phyloP scores from a whole-genome alignment of 2,888 invertebrate species.

The Lithophane socia region DNA sequence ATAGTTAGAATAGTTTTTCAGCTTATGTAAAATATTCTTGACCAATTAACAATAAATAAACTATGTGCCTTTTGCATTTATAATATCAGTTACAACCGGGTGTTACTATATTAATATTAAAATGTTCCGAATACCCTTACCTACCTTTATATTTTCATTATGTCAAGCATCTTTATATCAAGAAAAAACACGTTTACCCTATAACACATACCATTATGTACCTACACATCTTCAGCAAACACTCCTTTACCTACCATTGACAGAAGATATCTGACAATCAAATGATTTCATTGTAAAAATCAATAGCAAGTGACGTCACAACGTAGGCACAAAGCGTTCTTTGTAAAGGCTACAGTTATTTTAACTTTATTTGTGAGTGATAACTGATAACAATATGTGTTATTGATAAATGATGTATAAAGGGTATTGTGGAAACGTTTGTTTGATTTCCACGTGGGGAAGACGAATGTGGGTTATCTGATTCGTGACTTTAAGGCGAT shows the following conservation, averaged over 20 bases:
- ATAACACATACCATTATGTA: constrained; percentile 8
- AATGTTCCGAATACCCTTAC: not conserved
- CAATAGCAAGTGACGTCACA: constrained; percentile 50
- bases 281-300: constrained; percentile 57
- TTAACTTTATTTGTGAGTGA: constrained; percentile 56
- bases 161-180: not conserved
- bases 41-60: too few species aligned
- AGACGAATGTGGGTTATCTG: constrained; percentile 24
- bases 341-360: constrained; percentile 52
- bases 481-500: not conserved
- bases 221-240: constrained; percentile 27
- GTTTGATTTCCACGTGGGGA: constrained; percentile 38
- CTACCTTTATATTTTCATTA: not conserved
- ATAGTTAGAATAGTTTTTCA: too few species aligned
- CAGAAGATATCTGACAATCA: constrained; percentile 41
- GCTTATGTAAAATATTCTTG: too few species aligned
- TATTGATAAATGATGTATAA: constrained; percentile 51
- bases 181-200: not conserved
- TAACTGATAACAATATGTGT: constrained; percentile 55
- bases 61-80: too few species aligned
- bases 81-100: too few species aligned
- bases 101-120: not conserved
- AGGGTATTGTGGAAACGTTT: constrained; percentile 36
- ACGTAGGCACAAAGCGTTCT: constrained; percentile 16
- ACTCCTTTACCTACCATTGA: constrained; percentile 59